Evolutionary conservation across 2,797 vertebrate genomes (phyloP).

Genomic region (Aldrovandia affinis): DNA sequence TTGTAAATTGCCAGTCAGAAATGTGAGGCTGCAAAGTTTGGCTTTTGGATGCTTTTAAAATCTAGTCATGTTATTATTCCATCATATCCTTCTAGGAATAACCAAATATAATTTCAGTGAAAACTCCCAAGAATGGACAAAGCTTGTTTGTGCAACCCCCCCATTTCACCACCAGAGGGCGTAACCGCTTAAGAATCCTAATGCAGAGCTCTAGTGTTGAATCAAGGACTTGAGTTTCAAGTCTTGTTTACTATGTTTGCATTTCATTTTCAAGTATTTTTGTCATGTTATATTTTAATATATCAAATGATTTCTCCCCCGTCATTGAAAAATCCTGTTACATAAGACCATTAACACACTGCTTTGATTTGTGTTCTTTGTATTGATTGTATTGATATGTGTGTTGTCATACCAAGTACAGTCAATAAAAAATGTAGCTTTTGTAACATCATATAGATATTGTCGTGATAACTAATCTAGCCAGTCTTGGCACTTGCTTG

Average conservation of each 20-base stretch:
- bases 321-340: neutral
- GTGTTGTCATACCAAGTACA: neutral
- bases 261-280: conserved; percentile 1
- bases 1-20: neutral
- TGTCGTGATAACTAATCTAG: too few species aligned
- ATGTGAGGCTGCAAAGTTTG: neutral
- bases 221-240: neutral
- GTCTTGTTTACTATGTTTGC: neutral
- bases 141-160: neutral
- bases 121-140: neutral
- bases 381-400: neutral
- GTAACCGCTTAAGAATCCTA: neutral
- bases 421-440: neutral
- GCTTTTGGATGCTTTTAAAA: neutral
- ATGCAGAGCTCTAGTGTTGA: neutral
- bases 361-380: neutral
- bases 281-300: neutral
- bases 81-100: neutral
- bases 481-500: neutral
- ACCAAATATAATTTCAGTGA: neutral
- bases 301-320: neutral
- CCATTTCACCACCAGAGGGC: neutral
- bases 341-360: neutral
- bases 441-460: too few species aligned
- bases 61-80: neutral